Evolutionary conservation across 2,797 vertebrate species (phyloP).

Genomic region (Carapus acus): DNA sequence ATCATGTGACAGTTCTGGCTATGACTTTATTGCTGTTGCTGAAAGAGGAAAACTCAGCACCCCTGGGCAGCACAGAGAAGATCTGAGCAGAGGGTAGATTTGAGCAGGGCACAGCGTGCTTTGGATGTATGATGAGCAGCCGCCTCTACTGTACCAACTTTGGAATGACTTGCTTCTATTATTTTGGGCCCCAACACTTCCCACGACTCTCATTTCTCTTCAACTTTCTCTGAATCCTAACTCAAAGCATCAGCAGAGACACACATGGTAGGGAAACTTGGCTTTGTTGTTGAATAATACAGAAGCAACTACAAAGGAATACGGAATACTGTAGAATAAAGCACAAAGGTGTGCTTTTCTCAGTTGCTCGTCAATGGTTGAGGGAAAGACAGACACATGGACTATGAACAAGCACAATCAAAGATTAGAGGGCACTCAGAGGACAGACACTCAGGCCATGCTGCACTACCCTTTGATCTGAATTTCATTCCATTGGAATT

Average conservation of each 20-base stretch:
- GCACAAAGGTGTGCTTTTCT: conserved; percentile 30
- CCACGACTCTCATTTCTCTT: conserved; percentile 9
- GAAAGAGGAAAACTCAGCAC: conserved; percentile 41
- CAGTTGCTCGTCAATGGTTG: conserved; percentile 15
- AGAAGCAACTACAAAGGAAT: conserved; percentile 26
- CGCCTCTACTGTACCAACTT: conserved; percentile 36
- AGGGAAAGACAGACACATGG: too few species aligned
- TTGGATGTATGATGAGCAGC: conserved; percentile 42
- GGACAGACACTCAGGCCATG: too few species aligned
- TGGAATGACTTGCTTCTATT: conserved; percentile 33
- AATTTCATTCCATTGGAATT: too few species aligned
- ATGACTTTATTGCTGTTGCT: conserved; percentile 50
- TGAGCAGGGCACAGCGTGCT: conserved; percentile 27
- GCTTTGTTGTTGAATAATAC: conserved; percentile 44
- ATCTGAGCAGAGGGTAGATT: conserved; percentile 42
- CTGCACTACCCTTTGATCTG: too few species aligned
- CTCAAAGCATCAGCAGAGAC: conserved; percentile 27
- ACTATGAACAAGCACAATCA: too few species aligned
- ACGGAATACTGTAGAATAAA: conserved; percentile 19
- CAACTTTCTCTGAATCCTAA: conserved; percentile 31
- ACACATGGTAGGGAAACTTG: conserved; percentile 23
- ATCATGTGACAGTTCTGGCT: conserved; percentile 38
- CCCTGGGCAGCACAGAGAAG: conserved; percentile 40
- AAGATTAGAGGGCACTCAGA: too few species aligned
- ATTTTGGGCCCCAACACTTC: conserved; percentile 23